Evolutionary conservation across 2,888 invertebrate genomes (phyloP), one percentile per base, ranked within the genome.

Genomic region (Trichacis sp.): DNA sequence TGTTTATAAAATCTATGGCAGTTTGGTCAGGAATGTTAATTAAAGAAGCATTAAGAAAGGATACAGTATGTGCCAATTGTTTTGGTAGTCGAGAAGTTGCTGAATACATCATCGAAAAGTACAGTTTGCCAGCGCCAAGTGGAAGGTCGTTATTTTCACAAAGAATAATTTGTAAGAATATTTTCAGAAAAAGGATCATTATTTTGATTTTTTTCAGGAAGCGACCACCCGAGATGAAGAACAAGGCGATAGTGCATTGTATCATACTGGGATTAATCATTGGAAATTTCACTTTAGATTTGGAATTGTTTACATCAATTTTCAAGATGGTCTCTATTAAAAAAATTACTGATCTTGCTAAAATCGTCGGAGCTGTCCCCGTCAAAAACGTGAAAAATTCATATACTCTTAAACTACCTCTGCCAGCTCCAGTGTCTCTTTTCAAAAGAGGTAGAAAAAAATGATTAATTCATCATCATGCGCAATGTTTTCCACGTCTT

Each of bases 181-280:
- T 40, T 40, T 6, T n/a, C 2, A 2, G 2, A n/a, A 33, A 20
- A 45, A 1, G 20, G 20, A n/a, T n/a, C n/a, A n/a, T n/a, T n/a
- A n/a, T n/a, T n/a, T n/a, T n/a, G n/a, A n/a, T n/a, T 30, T 45
- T 30, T 78, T 75, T 19, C 54, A 84, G 84, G 53, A 53, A 51
- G 58, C 74, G 84, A 11, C 83, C 84, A 12, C 73, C 56, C 15
- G 77, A 58, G 20, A 70, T 80, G 61, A 77, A 69, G 53, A 82
- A 84, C 38, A 84, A 82, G 72, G 82, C 74, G 30, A 62, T 82
- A 18, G 58, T 80, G 8, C 80, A 84, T 30, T 79, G 79, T 20
- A 72, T 84, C 45, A 75, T 84, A 43, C 50, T 84, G 15, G 74
- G 70, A 11, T 24, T 84, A 8, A 73, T 74, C 11, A 67, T 80